Base-by-base conservation (phyloP, 2,797 vertebrate species). In the Enoplosus armatus region DNA sequence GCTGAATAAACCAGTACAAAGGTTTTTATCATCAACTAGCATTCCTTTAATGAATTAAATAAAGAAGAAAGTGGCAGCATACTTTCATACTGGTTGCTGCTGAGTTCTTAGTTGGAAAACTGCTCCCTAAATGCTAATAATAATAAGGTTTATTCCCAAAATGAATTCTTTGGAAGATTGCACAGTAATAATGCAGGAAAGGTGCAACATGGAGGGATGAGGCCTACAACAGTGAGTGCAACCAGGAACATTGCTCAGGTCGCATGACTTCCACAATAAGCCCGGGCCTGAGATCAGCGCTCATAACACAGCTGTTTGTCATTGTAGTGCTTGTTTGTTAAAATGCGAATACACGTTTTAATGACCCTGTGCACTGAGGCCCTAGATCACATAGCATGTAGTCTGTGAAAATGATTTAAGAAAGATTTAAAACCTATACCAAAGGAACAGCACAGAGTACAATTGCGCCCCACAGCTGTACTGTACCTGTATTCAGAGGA, bases 401-500 rank as follows among this genome's bases (percentile, higher is more conserved):
- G 10, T 2, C 1, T 0, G 14, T 59, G 41, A 75, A 1, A 26
- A 24, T 73, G 20, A 41, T 55, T 73, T 65, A 24, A 53, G 35
- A 55, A 58, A 33, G 27, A 16, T 64, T 65, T n/a, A 24, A 33
- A 72, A 69, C 72, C n/a, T 47, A 72, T 29, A 61, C 20, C 29
- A 83, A 70, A 71, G 31, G 14, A 39, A 47, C 33, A 56, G 63
- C 37, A 69, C 66, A 77, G 29, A 67, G 55, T 51, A 54, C 66
- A 55, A 66, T 64, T 60, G 50, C 14, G 12, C 10, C 18, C 64
- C 41, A 55, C 65, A 76, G 71, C 62, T 63, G 48, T 56, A 68
- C 69, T 73, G 39, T 64, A 83, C 75, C 72, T 85, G 76, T 39
- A 56, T 68, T 82, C 64, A 64, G 56, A 69, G 43, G 59, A 71